Base-by-base conservation (phyloP, 2,113 vertebrate genomes). In the Ictalurus furcatus region DNA sequence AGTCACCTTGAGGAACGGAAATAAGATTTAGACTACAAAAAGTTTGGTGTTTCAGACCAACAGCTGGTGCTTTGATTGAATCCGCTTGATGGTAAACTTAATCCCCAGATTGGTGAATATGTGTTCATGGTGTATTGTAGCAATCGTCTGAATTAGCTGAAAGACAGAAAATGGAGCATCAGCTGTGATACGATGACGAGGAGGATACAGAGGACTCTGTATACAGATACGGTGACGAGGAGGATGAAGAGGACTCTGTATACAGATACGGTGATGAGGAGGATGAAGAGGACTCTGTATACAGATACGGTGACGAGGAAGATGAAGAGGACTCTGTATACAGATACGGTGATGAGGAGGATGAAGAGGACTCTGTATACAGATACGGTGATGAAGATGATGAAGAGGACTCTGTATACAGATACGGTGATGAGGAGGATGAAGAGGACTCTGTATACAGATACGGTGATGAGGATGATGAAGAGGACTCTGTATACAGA, bases 1-100 rank as follows among this genome's bases (percentile, higher is more conserved):
- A 61, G 56, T 63, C 81, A 83, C 81, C 81, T 61, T 83, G 81
- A 83, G 23, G 30, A 59, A 79, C 44, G 37, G 37, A 1, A 80
- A n/a, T 7, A 30, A 61, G 19, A 61, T 82, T 82, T 59, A 0
- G 14, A 59, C 16, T 82, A 34, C n/a, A 61, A 40, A 83, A 83
- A 61, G 19, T 83, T 83, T 2, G 17, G 8, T 9, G n/a, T 21
- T 9, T 61, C 56, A 40, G 81, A 83, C 19, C 56, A 83, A 61
- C 19, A 25, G n/a, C 74, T 28, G 23, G 25, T 28, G 37, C 17
- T 6, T 21, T 12, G 37, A 76, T 17, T 25, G 23, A 78, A 78
- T 52, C 40, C 4, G 12, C 16, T n/a, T 34, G 48, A 80, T 30
- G 52, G 28, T 19, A 14, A 14, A 28, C n/a, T 8, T 58, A 0